These are phyloP conservation scores for Linepithema humile DNA, from an alignment of 1,140 invertebrate species.

Conservation along the genomic window DNA sequence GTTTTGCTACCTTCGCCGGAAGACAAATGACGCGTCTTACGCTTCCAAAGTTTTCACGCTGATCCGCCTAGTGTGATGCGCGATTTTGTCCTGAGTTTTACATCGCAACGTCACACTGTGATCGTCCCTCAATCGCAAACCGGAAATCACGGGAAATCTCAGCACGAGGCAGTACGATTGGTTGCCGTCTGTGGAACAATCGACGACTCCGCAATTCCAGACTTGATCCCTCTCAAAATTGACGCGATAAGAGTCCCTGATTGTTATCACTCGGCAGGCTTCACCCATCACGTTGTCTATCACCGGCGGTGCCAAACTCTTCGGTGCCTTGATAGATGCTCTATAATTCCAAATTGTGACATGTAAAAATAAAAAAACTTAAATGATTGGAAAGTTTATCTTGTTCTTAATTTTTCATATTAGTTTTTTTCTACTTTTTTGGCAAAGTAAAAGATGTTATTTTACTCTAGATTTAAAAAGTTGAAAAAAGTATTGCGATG, in stretches of 20 bases:
- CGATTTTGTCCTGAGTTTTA: slow-evolving; percentile 86
- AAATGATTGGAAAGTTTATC: neutral
- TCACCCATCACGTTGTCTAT: slow-evolving; percentile 69
- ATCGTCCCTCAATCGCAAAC: slow-evolving; percentile 87
- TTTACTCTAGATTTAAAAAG: slow-evolving; percentile 2
- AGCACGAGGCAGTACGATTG: slow-evolving; percentile 85
- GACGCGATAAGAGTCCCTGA: slow-evolving; percentile 70
- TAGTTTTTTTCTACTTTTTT: neutral
- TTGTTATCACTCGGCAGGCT: slow-evolving; percentile 67
- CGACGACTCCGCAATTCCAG: slow-evolving; percentile 75
- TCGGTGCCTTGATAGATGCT: slow-evolving; percentile 61
- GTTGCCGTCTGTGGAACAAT: slow-evolving; percentile 74
- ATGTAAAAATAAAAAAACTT: neutral
- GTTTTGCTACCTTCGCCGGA: neutral
- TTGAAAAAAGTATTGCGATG: neutral
- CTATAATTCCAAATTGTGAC: slow-evolving; percentile 1
- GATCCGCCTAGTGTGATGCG: slow-evolving; percentile 85
- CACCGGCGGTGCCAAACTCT: slow-evolving; percentile 61
- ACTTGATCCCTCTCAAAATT: slow-evolving; percentile 74
- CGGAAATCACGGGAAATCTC: slow-evolving; percentile 86
- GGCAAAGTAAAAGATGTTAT: neutral
- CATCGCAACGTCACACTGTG: slow-evolving; percentile 87
- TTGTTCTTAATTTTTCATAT: neutral
- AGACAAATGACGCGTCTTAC: slow-evolving; percentile 70
- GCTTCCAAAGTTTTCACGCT: slow-evolving; percentile 76